phyloP scores from a whole-genome alignment of 2,888 invertebrate species.

The Ditylenchus weischeri region DNA sequence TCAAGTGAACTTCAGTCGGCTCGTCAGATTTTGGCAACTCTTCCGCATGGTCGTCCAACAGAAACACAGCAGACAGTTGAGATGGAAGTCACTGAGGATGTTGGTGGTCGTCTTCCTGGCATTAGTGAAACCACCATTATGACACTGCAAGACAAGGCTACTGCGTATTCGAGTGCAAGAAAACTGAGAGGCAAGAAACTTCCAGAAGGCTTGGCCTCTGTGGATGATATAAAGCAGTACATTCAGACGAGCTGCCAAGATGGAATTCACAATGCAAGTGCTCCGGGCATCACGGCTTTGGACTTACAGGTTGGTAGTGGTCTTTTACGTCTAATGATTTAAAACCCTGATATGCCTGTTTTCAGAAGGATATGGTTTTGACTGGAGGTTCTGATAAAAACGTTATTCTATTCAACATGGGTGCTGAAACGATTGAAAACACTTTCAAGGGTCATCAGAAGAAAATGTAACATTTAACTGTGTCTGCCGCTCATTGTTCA shows the following conservation, averaged over 20 bases:
- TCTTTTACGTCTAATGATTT: neutral
- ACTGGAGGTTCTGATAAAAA: slow-evolving; percentile 92
- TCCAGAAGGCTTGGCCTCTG: slow-evolving; percentile 84
- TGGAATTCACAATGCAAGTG: slow-evolving; percentile 92
- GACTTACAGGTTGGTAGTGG: slow-evolving; percentile 79
- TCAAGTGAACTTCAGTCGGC: slow-evolving; percentile 98
- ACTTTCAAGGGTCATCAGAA: slow-evolving; percentile 90
- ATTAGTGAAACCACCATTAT: slow-evolving; percentile 72
- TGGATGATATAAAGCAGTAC: slow-evolving; percentile 72
- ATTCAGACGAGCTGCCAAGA: slow-evolving; percentile 38
- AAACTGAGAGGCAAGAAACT: slow-evolving; percentile 89
- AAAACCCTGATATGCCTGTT: neutral
- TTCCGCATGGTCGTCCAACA: slow-evolving; percentile 81
- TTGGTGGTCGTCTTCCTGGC: slow-evolving; percentile 70
- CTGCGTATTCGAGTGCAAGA: slow-evolving; percentile 89
- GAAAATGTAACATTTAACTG: slow-evolving; percentile 65
- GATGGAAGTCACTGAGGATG: slow-evolving; percentile 73
- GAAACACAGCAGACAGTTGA: slow-evolving; percentile 39
- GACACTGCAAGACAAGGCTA: slow-evolving; percentile 68
- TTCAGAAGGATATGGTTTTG: slow-evolving; percentile 31
- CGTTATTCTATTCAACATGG: slow-evolving; percentile 96
- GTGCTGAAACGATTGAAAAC: slow-evolving; percentile 89
- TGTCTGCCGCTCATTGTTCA: no score
- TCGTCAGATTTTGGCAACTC: slow-evolving; percentile 88
- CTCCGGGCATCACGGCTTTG: slow-evolving; percentile 89